Base-by-base conservation (phyloP, 2,797 vertebrate genomes). In the Poecile montanus region DNA sequence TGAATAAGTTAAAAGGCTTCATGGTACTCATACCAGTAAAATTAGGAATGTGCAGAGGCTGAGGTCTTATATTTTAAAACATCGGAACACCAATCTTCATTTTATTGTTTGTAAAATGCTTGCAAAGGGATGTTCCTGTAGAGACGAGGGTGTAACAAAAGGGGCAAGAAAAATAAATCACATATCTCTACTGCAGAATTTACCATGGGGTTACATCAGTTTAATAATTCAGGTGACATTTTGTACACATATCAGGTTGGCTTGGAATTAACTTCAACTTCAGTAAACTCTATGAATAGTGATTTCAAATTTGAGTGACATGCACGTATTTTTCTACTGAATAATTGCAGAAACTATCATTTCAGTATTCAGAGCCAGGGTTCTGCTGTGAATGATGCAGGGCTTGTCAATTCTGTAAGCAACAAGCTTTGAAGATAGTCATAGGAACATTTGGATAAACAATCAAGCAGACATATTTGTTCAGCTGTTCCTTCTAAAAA, bases 401-500 rank as follows among this genome's bases (percentile, higher is more conserved):
- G 60, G 80, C 70, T 93, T 91, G 76, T 79, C 85, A 93, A 78
- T 70, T 88, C 60, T 82, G 80, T 85, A 86, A 91, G 63, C 73
- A 87, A 50, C 71, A 65, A 88, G 61, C 87, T 80, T 73, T 76
- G 80, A 86, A 79, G 51, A 88, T 19, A 80, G 80, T 73, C 85
- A 93, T 32, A 91, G 60, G 86, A 95, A 84, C 68, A 84, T 83
- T 79, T 80, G 58, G 67, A 61, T 75, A 91, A 96, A 91, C 87
- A 93, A 70, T 53, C 47, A 82, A 54, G 74, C 38, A 77, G 48
- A 88, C 85, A 67, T 29, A 86, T 79, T 91, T 93, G 75, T 60
- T 95, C 88, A 94, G 72, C 71, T 80, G 68, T 47, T 65, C 72
- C 68, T 72, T 65, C 74, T 77, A 45, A 86, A 85, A 93, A 36